These are phyloP conservation scores for Tridacna gigas DNA, from an alignment of 2,888 invertebrate species.

Conservation along the genomic window DNA sequence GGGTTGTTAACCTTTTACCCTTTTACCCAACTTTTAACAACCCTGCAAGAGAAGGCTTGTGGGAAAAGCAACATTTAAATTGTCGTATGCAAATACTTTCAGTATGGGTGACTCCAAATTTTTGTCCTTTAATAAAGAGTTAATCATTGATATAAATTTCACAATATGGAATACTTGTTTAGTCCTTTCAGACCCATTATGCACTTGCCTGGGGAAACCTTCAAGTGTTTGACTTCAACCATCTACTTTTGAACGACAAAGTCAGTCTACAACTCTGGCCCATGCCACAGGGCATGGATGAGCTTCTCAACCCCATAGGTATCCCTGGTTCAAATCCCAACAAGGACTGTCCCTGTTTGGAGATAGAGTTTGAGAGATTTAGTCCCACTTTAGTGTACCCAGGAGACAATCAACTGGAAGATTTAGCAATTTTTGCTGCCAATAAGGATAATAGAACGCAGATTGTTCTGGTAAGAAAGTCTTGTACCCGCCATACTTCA, in stretches of 20 bases:
- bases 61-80: too few relatives aligned
- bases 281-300: slow-evolving; percentile 84
- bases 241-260: slow-evolving; percentile 86
- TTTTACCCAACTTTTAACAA: too few relatives aligned
- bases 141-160: too few relatives aligned
- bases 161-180: neutral
- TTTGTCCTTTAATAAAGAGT: too few relatives aligned
- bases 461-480: slow-evolving; percentile 47
- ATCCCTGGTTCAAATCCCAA: slow-evolving; percentile 85
- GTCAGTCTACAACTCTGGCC: slow-evolving; percentile 86
- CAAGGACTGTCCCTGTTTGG: slow-evolving; percentile 85
- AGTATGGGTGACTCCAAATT: too few relatives aligned
- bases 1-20: neutral
- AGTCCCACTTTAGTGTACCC: slow-evolving; percentile 85
- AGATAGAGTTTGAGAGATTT: slow-evolving; percentile 86
- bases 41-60: too few relatives aligned
- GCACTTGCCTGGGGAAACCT: slow-evolving; percentile 87
- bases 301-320: slow-evolving; percentile 83
- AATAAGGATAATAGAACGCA: slow-evolving; percentile 54
- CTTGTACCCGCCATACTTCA: too few relatives aligned
- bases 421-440: slow-evolving; percentile 80
- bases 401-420: slow-evolving; percentile 83
- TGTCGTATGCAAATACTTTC: too few relatives aligned
- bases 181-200: slow-evolving; percentile 84
- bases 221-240: slow-evolving; percentile 87